Evolutionary conservation across 2,797 vertebrate species (phyloP), one percentile per base, ranked within the genome.

Genomic region (Steatocranus sp.): DNA sequence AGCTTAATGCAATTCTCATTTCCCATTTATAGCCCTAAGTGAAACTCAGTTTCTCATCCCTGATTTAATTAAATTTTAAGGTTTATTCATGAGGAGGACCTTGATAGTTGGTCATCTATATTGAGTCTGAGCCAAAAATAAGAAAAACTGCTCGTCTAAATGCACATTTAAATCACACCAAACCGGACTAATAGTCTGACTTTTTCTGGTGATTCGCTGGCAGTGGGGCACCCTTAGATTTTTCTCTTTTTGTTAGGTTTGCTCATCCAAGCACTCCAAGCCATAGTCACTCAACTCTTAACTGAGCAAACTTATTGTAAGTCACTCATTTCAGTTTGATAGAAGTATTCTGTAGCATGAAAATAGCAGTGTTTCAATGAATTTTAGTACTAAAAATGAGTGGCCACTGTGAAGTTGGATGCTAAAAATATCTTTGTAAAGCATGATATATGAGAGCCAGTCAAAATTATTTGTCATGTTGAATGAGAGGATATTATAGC

Each of bases 21-120:
- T 27, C 23, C 4, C 4, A 46, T 46, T 61, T 46, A 10, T 46
- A 3, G 4, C 23, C 66, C 23, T 18, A 27, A 46, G 23, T 18
- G 23, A 1, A 46, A 18, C 15, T 27, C 6, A 1, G 10, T 30
- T 18, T 46, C 41, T 46, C 15, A 30, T 17, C 23, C 15, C 9
- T 46, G 66, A 70, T 0, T 70, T 5, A 70, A 46, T 30, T 11
- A 15, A 46, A 3, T 46, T 70, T 46, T 10, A 70, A 8, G 38
- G 9, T 70, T 43, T 18, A 18, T 68, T 43, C 38, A 0, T 7
- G 23, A 25, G 0, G 63, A 27, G 23, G 38, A 17, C 0, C 1
- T 43, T 41, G 8, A 17, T 3, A 17, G 6, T 46, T 23, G 23
- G 15, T 46, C 23, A 27, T 70, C 66, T 43, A 1, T 23, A 27